phyloP scores from a whole-genome alignment of 2,888 invertebrate species.

The Melanargia galathea region DNA sequence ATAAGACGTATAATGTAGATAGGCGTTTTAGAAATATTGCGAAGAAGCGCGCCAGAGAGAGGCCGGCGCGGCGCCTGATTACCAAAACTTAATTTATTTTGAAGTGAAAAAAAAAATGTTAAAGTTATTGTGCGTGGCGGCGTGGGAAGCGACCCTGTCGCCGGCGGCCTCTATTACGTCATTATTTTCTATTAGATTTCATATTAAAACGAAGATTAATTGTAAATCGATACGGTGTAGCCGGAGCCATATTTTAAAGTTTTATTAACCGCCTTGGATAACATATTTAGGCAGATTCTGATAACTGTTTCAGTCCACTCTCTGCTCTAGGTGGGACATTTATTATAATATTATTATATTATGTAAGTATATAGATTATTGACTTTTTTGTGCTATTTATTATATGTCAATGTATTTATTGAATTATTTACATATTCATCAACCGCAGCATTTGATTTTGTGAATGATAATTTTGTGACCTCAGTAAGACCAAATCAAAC shows the following conservation, averaged over 20 bases:
- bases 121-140: conserved; percentile 69
- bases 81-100: conserved; percentile 82
- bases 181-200: conserved; percentile 81
- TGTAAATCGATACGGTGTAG: conserved; percentile 75
- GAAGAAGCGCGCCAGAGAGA: conserved; percentile 75
- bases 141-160: conserved; percentile 81
- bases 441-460: no score
- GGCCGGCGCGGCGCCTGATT: conserved; percentile 76
- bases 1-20: conserved; percentile 43
- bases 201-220: conserved; percentile 79
- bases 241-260: conserved; percentile 55
- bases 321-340: background rate
- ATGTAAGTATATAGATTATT: no score
- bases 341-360: no score
- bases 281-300: conserved; percentile 34
- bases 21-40: conserved; percentile 80
- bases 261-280: conserved; percentile 34
- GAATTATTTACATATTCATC: no score
- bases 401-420: no score
- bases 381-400: no score
- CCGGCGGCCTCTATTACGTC: conserved; percentile 80
- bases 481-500: no score
- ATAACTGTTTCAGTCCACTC: conserved; percentile 15
- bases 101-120: conserved; percentile 65
- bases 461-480: no score